phyloP scores from a whole-genome alignment of 2,888 invertebrate genomes.

The Dioctria rufipes region DNA sequence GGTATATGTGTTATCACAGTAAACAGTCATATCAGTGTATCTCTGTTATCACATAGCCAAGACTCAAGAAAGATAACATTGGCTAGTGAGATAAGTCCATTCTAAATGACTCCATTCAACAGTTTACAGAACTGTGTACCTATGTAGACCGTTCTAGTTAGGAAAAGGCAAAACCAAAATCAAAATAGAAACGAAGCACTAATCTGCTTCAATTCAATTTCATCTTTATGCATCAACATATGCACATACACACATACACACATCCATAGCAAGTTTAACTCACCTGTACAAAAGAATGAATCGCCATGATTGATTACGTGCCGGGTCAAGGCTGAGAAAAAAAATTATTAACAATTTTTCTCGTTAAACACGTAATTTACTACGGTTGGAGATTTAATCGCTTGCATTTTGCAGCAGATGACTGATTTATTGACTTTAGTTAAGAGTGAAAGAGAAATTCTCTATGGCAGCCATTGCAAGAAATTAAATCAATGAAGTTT shows the following conservation, averaged over 20 bases:
- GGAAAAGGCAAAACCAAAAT: too few species aligned
- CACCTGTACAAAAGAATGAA: neutral
- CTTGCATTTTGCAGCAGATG: neutral
- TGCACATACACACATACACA: too few species aligned
- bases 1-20: neutral
- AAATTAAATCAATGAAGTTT: too few species aligned
- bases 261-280: neutral
- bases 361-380: neutral
- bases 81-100: neutral
- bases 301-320: slow-evolving; percentile 4
- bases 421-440: neutral
- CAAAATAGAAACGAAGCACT: neutral
- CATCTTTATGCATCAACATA: neutral
- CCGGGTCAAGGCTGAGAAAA: neutral
- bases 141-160: too few species aligned
- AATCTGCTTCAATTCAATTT: neutral
- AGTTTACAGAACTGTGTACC: neutral
- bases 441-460: neutral
- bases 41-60: neutral
- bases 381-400: slow-evolving; percentile 1
- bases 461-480: too few species aligned
- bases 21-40: neutral
- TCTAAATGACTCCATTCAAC: neutral
- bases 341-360: neutral
- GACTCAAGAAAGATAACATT: neutral